These are phyloP conservation scores for Thalassarche chlororhynchos DNA, from an alignment of 2,113 vertebrate species.

Conservation along the genomic window DNA sequence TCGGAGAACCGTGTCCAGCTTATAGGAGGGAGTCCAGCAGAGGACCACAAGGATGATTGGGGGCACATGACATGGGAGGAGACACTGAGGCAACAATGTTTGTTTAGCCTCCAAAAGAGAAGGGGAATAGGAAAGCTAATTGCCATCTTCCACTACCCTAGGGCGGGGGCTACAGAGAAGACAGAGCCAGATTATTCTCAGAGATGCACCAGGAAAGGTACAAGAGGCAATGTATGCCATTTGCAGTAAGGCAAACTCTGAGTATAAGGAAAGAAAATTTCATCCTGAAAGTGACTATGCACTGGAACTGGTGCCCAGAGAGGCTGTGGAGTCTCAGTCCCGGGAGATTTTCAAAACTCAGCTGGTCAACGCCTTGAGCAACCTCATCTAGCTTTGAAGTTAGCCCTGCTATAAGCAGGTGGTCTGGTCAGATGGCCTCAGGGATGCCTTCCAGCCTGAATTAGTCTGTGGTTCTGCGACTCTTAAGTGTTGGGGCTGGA, in stretches of 20 bases:
- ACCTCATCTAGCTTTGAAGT: neutral
- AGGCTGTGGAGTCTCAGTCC: neutral
- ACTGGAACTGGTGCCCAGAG: neutral
- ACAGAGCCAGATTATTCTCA: neutral
- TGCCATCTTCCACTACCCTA: neutral
- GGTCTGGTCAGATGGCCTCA: neutral
- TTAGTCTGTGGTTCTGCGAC: neutral
- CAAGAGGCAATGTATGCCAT: neutral
- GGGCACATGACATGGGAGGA: neutral
- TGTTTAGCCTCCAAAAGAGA: neutral
- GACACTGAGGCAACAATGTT: neutral
- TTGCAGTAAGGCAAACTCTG: neutral
- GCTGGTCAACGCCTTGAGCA: neutral
- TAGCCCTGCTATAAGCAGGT: neutral
- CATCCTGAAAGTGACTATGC: neutral
- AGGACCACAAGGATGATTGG: neutral
- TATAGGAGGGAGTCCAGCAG: neutral
- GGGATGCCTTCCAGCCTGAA: neutral
- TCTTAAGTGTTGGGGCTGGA: neutral
- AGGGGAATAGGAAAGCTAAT: neutral
- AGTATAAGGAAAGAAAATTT: neutral
- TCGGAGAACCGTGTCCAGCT: neutral
- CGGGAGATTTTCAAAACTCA: neutral
- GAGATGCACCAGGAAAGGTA: neutral
- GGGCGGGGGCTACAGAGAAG: neutral